Base-by-base conservation (phyloP, 1,140 invertebrate genomes). In the Amyelois transitella region DNA sequence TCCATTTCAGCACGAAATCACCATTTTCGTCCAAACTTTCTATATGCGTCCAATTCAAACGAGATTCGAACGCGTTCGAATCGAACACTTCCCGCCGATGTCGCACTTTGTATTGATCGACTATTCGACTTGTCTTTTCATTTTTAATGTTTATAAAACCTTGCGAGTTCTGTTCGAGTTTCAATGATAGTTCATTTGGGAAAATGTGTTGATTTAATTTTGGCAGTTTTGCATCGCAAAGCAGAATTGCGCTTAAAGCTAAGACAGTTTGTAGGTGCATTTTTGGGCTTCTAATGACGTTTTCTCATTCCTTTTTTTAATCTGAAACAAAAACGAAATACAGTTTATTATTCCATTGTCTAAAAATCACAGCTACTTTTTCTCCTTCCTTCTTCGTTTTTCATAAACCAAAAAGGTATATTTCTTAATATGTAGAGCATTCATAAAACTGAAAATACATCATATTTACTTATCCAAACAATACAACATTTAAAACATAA, bases 1-100 rank as follows among this genome's bases (percentile, higher is more conserved):
- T 89, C 90, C 90, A 91, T 74, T 90, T 76, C 56, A 91, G 75
- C 57, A 90, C 81, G 62, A 90, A 89, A 74, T 91, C 89, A 48
- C 89, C 88, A 67, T 89, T 89, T 45, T 90, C 87, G 69, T 90
- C 89, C 25, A 88, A 60, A 51, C 76, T 63, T 25, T 88, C 85
- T 0, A 83, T 81, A 58, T 88, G 82, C 5, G 85, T 72, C 85
- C 85, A 88, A 18, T 70, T 80, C 49, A 88, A 69, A 70, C 77
- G 75, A 8, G 82, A 86, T 62, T 86, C 82, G 54, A 85, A 85
- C 2, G 75, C 75, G 47, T 77, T 82, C 4, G 85, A 79, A 65
- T 86, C 77, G 60, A 86, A 86, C 0, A 77, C 71, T 43, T 84
- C 80, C 55, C 84, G 58, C 43, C 75, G 64, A 68, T 78, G 71